Evolutionary conservation across 2,888 invertebrate species (phyloP).

Genomic region (Odontocerum albicorne): DNA sequence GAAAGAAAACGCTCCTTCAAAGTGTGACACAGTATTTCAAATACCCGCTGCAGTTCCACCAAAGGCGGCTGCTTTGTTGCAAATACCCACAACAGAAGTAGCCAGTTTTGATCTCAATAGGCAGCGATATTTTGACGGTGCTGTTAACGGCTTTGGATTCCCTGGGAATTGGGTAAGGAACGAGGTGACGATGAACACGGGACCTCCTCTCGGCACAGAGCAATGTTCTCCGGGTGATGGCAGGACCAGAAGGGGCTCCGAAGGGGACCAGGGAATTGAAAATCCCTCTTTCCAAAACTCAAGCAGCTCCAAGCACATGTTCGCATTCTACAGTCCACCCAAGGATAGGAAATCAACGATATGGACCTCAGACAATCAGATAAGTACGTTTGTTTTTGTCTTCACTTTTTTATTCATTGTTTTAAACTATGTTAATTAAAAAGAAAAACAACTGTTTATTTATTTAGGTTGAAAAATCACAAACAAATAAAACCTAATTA

Average conservation of each 20-base stretch:
- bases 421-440: too few species aligned
- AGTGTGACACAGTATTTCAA: slow-evolving; percentile 40
- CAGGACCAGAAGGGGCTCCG: slow-evolving; percentile 51
- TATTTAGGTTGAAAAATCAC: too few species aligned
- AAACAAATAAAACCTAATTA: too few species aligned
- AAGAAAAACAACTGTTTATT: too few species aligned
- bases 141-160: slow-evolving; percentile 28
- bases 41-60: slow-evolving; percentile 60
- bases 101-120: slow-evolving; percentile 11
- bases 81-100: slow-evolving; percentile 48
- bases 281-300: slow-evolving; percentile 10
- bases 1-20: slow-evolving; percentile 7
- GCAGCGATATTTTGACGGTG: slow-evolving; percentile 15
- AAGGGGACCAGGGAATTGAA: slow-evolving; percentile 46
- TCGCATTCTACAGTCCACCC: slow-evolving; percentile 57
- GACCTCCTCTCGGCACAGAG: slow-evolving; percentile 26
- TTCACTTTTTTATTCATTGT: neutral
- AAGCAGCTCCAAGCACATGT: slow-evolving; percentile 37
- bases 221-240: slow-evolving; percentile 37
- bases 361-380: slow-evolving; percentile 41
- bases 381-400: slow-evolving; percentile 46
- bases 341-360: slow-evolving; percentile 47
- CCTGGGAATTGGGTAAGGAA: slow-evolving; percentile 36
- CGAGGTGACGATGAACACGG: slow-evolving; percentile 37
- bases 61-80: slow-evolving; percentile 63